Evolutionary conservation across 1,140 invertebrate genomes (phyloP).

Genomic region (Thrips palmi): DNA sequence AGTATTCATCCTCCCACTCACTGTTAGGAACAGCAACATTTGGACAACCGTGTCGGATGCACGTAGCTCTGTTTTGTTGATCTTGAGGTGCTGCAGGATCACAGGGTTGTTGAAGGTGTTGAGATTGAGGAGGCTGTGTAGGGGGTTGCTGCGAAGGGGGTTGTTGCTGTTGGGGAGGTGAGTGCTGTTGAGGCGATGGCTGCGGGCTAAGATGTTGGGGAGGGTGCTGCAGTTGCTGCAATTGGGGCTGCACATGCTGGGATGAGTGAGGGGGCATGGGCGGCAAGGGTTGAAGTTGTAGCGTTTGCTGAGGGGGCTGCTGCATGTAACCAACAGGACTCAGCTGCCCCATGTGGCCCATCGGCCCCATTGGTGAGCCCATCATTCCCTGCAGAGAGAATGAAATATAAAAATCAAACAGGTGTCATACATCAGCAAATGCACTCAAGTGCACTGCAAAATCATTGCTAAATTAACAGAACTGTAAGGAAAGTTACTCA

Average conservation of each 20-base stretch:
- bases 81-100: slow-evolving; percentile 16
- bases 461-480: no score
- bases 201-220: slow-evolving; percentile 1
- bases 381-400: no score
- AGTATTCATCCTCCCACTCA: slow-evolving; percentile 95
- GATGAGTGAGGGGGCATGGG: slow-evolving; percentile 23
- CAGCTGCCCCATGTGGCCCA: no score
- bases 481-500: no score
- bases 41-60: slow-evolving; percentile 75
- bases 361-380: no score
- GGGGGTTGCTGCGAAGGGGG: slow-evolving; percentile 2
- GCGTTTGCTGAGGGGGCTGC: no score
- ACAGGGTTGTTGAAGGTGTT: slow-evolving; percentile 15
- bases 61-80: slow-evolving; percentile 41
- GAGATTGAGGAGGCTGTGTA: slow-evolving; percentile 1
- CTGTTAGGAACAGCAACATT: slow-evolving; percentile 79
- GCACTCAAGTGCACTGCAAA: no score
- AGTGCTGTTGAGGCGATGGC: not conserved
- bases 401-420: no score
- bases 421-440: no score
- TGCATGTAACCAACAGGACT: no score
- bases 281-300: slow-evolving; percentile 29
- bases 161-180: not conserved
- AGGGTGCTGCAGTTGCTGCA: slow-evolving; percentile 1
- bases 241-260: slow-evolving; percentile 25